Evolutionary conservation across 1,140 invertebrate genomes (phyloP).

Genomic region (Apis dorsata): DNA sequence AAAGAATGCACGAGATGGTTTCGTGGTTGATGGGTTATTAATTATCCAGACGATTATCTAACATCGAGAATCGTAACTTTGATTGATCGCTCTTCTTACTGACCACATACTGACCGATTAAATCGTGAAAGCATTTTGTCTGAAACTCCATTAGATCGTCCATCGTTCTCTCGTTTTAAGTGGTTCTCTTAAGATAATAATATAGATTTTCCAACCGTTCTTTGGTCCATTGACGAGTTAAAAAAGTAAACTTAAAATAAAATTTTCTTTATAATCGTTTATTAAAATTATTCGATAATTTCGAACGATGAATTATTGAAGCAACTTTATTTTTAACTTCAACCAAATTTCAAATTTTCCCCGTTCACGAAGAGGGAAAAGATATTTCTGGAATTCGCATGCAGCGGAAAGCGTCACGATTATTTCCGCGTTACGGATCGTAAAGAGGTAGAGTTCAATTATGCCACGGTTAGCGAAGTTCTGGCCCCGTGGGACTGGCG

Average conservation of each 20-base stretch:
- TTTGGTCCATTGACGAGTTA: background rate
- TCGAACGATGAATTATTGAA: too few species aligned
- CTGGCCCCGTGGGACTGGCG: constrained; percentile 54
- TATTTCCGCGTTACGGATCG: constrained; percentile 34
- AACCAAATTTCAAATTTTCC: too few species aligned
- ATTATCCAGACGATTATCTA: constrained; percentile 3
- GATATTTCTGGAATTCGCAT: background rate
- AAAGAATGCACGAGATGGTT: background rate
- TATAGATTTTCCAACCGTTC: background rate
- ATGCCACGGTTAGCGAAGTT: constrained; percentile 17
- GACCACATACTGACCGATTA: background rate
- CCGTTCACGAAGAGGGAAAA: background rate
- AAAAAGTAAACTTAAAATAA: too few species aligned
- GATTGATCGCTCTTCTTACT: background rate
- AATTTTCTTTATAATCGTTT: too few species aligned
- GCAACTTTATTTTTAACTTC: too few species aligned
- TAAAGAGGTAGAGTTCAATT: background rate
- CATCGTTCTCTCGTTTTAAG: background rate
- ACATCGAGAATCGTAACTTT: background rate
- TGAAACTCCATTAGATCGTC: background rate
- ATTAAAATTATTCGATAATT: too few species aligned
- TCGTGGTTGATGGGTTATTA: background rate
- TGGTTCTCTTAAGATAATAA: background rate
- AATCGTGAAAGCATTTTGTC: background rate
- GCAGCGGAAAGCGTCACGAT: background rate